Conservation (phyloP, 2,797 vertebrate genomes). For the Hypotaenidia philippensis region DNA sequence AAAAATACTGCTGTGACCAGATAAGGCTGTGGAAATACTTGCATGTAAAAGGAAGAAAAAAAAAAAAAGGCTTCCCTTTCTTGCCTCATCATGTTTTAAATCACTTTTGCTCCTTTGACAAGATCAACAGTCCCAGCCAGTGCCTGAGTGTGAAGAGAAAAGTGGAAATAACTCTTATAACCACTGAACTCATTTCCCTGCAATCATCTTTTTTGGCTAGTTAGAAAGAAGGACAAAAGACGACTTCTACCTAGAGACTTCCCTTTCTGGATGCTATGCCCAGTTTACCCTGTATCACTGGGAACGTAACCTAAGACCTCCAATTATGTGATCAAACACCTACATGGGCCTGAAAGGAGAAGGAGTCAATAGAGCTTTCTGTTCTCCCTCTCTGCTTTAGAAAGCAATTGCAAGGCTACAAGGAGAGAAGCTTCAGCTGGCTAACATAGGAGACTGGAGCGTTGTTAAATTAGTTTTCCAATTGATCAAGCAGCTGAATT, state of each 20-base stretch:
- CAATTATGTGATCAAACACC: background rate
- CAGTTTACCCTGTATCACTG: background rate
- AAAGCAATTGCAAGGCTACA: background rate
- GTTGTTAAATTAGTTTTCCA: slow-evolving; percentile 11
- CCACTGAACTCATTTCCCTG: background rate
- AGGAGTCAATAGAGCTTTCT: background rate
- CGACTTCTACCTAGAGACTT: background rate
- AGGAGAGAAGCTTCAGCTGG: background rate
- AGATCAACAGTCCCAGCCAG: background rate
- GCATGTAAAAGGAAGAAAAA: background rate
- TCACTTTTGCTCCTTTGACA: background rate
- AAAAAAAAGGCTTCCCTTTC: background rate
- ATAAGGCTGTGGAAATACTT: background rate
- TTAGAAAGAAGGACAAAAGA: background rate
- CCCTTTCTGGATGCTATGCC: background rate
- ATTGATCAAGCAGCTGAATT: background rate
- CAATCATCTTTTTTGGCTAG: background rate
- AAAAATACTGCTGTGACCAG: background rate
- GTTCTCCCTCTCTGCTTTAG: background rate
- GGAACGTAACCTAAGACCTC: background rate
- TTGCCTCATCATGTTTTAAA: background rate
- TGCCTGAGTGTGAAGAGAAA: background rate
- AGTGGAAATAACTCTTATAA: background rate
- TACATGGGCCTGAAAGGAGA: background rate
- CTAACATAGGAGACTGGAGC: background rate